phyloP scores from a whole-genome alignment of 1,140 invertebrate genomes.

The Steinernema khuongi region DNA sequence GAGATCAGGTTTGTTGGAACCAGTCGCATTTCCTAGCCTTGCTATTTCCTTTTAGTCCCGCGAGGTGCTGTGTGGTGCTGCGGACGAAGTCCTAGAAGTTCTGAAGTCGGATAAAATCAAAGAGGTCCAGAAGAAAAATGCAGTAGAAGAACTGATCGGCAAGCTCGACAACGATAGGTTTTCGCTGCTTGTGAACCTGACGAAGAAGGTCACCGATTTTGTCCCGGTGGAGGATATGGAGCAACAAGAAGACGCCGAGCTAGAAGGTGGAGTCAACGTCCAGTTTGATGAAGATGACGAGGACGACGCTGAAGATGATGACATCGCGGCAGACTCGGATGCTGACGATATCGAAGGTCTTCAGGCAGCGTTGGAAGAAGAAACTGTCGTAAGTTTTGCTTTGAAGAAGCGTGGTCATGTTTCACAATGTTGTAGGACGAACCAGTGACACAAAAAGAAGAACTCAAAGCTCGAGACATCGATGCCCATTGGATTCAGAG shows the following conservation, averaged over 20 bases:
- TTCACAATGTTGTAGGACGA: too few relatives aligned
- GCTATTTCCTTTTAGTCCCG: slow-evolving; percentile 74
- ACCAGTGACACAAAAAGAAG: slow-evolving; percentile 30
- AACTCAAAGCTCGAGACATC: slow-evolving; percentile 75
- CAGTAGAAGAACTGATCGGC: slow-evolving; percentile 81
- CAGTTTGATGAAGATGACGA: slow-evolving; percentile 54
- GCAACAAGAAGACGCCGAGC: slow-evolving; percentile 51
- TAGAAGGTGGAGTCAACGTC: slow-evolving; percentile 55
- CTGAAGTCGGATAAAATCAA: slow-evolving; percentile 91
- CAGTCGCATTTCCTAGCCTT: too few relatives aligned
- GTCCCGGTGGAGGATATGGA: slow-evolving; percentile 96
- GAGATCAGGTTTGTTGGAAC: slow-evolving; percentile 71
- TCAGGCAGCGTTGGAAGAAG: slow-evolving; percentile 59
- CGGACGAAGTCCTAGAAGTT: slow-evolving; percentile 90
- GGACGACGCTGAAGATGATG: slow-evolving; percentile 45
- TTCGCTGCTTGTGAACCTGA: slow-evolving; percentile 86
- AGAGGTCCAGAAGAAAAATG: slow-evolving; percentile 79
- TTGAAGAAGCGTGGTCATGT: too few relatives aligned
- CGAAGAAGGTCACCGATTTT: slow-evolving; percentile 98
- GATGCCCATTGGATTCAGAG: slow-evolving; percentile 99
- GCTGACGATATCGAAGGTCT: slow-evolving; percentile 67
- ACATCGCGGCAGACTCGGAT: slow-evolving; percentile 36
- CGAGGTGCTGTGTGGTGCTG: slow-evolving; percentile 91
- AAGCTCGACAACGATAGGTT: slow-evolving; percentile 85
- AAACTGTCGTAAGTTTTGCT: slow-evolving; percentile 11